These are phyloP conservation scores for Neofelis nebulosa DNA, from an alignment of 2,113 vertebrate species.

Conservation along the genomic window DNA sequence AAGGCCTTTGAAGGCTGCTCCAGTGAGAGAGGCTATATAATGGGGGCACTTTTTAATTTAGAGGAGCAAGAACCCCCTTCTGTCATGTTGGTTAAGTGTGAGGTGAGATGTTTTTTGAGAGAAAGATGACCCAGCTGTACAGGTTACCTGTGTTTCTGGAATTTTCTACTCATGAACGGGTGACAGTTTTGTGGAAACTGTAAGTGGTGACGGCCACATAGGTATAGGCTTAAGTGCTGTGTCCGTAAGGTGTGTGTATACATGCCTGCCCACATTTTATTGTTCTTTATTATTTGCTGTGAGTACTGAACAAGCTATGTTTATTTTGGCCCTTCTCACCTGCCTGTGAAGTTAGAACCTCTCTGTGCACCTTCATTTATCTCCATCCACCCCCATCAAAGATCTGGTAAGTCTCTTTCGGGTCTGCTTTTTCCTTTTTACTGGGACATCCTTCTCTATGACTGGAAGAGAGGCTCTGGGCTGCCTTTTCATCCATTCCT, in stretches of 20 bases:
- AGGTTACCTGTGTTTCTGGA: slow-evolving; percentile 19
- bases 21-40: not conserved
- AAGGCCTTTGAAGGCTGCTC: not conserved
- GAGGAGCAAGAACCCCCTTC: not conserved
- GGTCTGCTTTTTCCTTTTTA: not conserved
- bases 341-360: not conserved
- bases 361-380: not conserved
- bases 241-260: not conserved
- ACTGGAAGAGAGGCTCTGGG: not conserved
- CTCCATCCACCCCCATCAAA: accelerated
- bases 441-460: not conserved
- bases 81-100: not conserved
- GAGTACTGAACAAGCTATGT: not conserved
- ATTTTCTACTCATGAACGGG: not conserved
- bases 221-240: not conserved
- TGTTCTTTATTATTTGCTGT: not conserved
- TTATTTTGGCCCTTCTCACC: not conserved
- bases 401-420: not conserved
- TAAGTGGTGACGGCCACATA: not conserved
- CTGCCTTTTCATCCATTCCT: not conserved
- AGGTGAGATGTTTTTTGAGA: not conserved
- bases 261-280: not conserved
- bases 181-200: not conserved
- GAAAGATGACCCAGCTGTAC: not conserved
- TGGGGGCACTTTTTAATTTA: not conserved